Base-by-base conservation (phyloP, 2,113 vertebrate genomes). In the Callipepla squamata region DNA sequence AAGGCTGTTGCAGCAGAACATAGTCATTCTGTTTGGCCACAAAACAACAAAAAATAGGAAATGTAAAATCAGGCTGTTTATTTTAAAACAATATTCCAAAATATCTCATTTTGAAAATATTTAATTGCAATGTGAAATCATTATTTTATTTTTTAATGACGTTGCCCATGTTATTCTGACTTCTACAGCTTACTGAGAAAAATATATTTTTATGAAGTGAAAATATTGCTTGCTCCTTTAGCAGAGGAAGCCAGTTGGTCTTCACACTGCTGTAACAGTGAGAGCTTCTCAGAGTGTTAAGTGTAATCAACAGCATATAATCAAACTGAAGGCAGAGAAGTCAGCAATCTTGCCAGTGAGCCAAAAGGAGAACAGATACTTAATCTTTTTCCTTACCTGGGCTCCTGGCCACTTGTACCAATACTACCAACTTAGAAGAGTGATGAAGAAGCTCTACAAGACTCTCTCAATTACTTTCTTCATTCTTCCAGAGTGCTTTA, bases 361-460 rank as follows among this genome's bases (percentile, higher is more conserved):
- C 8, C 6, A 69, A 44, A 34, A 85, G 5, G 7, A 83, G 17
- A 73, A 47, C 2, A 40, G 7, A 4, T 47, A 55, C 55, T 45
- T 44, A 2, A 63, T 12, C 4, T 40, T 58, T 83, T 62, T 84
- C 13, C 74, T 84, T 97, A 87, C 82, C 90, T 75, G n/a, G n/a
- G 8, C 44, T 75, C 30, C 42, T 82, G 78, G 17, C 3, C 79
- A 34, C 58, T 93, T 32, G 34, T 51, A 67, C 7, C 45, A 50
- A 30, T 1, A 2, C 6, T 36, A 19, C 7, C 1, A 0, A 30
- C 22, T 83, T 51, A 62, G 44, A 68, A 80, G 85, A 79, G 21
- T 32, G 23, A 32, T 20, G 14, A 91, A 90, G 16, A 90, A 90
- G 17, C 3, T 6, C 58, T 93, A 67, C 7, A 58, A 19, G 51